Conservation (phyloP, 2,888 invertebrate species). For the Andrena praecox region DNA sequence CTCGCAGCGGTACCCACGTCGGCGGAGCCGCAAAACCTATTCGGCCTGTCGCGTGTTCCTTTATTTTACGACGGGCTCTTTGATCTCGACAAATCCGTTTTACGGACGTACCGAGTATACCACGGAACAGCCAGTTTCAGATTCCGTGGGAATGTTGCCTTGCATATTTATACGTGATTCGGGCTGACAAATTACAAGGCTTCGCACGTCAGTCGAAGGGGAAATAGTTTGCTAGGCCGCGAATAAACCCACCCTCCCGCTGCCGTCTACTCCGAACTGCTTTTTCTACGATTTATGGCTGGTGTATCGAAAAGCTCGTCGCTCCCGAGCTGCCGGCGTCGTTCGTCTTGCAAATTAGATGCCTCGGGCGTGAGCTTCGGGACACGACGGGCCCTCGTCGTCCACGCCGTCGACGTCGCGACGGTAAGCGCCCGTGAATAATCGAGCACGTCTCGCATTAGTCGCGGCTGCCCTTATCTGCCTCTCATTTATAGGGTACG, state of each 20-base stretch:
- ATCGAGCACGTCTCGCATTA: constrained; percentile 53
- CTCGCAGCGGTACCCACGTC: neutral
- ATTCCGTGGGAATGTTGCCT: neutral
- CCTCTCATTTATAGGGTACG: constrained; percentile 32
- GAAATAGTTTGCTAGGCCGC: constrained; percentile 7
- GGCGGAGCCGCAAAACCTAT: neutral
- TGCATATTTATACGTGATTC: constrained; percentile 21
- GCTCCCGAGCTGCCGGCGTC: neutral
- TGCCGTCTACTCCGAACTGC: neutral
- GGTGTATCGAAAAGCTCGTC: constrained; percentile 13
- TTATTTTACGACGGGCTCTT: constrained; percentile 21
- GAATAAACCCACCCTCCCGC: neutral
- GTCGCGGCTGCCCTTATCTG: constrained; percentile 50
- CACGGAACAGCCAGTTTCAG: neutral
- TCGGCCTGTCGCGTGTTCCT: neutral
- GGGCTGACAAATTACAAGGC: constrained; percentile 12
- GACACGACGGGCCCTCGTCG: constrained; percentile 11
- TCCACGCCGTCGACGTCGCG: constrained; percentile 13
- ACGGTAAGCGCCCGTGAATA: constrained; percentile 57
- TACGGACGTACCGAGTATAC: neutral
- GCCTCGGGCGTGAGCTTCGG: neutral
- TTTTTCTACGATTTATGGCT: constrained; percentile 33
- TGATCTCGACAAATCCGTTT: constrained; percentile 14
- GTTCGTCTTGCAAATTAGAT: constrained; percentile 43
- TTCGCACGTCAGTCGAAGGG: neutral